phyloP scores from a whole-genome alignment of 2,888 invertebrate genomes.

The Cartodere bifasciata region DNA sequence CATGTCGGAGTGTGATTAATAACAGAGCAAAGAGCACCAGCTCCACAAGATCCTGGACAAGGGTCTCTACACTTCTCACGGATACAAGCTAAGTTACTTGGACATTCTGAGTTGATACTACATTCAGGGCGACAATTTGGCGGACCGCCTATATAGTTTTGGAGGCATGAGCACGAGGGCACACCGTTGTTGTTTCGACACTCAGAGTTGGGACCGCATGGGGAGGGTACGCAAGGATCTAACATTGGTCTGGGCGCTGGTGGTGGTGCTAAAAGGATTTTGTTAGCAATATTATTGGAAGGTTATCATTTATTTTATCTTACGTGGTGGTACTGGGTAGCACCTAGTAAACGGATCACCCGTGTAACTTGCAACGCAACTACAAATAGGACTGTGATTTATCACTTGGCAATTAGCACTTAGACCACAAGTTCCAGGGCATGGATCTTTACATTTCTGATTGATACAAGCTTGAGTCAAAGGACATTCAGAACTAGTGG shows the following conservation, averaged over 20 bases:
- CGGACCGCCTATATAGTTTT: slow-evolving; percentile 52
- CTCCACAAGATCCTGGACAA: slow-evolving; percentile 59
- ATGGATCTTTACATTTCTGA: slow-evolving; percentile 67
- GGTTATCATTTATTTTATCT: slow-evolving; percentile 10
- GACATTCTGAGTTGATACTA: slow-evolving; percentile 58
- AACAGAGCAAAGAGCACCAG: slow-evolving; percentile 48
- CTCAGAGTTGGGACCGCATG: slow-evolving; percentile 54
- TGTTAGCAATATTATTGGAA: neutral
- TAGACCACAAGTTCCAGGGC: slow-evolving; percentile 55
- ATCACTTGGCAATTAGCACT: slow-evolving; percentile 59
- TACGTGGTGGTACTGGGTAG: slow-evolving; percentile 29
- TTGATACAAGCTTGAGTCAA: slow-evolving; percentile 59
- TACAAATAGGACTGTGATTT: slow-evolving; percentile 70
- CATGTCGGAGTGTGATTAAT: slow-evolving; percentile 60
- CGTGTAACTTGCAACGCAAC: slow-evolving; percentile 46
- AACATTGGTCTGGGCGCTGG: slow-evolving; percentile 27
- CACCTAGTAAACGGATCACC: slow-evolving; percentile 62
- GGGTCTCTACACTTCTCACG: slow-evolving; percentile 60
- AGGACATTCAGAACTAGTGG: slow-evolving; percentile 63
- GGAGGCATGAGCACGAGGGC: slow-evolving; percentile 54
- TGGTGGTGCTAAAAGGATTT: slow-evolving; percentile 18
- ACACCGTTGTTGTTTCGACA: slow-evolving; percentile 46
- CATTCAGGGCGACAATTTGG: slow-evolving; percentile 65
- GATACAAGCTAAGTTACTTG: slow-evolving; percentile 58
- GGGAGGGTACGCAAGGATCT: slow-evolving; percentile 57